Conservation (phyloP, 2,888 invertebrate genomes). For the Agrypnus murinus region DNA sequence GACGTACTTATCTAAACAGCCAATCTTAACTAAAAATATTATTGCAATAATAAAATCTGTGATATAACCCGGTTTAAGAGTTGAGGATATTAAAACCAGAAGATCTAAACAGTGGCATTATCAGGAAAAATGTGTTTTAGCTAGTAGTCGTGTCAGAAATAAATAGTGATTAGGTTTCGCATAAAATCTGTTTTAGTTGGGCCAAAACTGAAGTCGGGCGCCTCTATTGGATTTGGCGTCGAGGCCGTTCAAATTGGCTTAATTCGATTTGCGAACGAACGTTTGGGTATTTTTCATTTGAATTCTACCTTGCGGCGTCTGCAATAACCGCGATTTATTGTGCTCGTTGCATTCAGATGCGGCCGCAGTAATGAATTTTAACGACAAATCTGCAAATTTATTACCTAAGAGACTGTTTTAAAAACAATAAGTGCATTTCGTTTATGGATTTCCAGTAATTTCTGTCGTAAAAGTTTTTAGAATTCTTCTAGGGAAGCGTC, state of each 20-base stretch:
- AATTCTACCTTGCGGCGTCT: constrained; percentile 48
- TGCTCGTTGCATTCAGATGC: constrained; percentile 45
- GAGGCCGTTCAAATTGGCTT: constrained; percentile 44
- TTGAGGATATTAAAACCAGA: neutral
- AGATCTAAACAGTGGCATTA: too few species aligned
- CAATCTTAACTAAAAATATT: neutral
- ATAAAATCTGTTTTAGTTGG: constrained; percentile 48
- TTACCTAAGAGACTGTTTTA: constrained; percentile 11
- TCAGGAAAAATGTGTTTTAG: constrained; percentile 36
- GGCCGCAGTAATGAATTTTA: constrained; percentile 42
- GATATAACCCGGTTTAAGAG: neutral
- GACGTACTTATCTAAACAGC: neutral
- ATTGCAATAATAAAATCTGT: constrained; percentile 2
- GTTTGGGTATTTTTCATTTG: constrained; percentile 49
- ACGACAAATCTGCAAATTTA: constrained; percentile 45
- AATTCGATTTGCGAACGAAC: constrained; percentile 49
- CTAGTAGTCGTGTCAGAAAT: constrained; percentile 42
- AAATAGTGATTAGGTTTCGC: constrained; percentile 42
- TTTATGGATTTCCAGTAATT: constrained; percentile 11
- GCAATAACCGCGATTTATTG: constrained; percentile 47
- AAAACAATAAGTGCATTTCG: constrained; percentile 27
- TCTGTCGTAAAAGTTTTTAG: neutral
- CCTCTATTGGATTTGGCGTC: constrained; percentile 42
- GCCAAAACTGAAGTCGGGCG: constrained; percentile 31
- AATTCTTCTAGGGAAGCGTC: neutral